Percentiles rank a stretch among this genome's conserved stretches.
Conservation (phyloP, 2,888 invertebrate genomes). For the Agrochola macilenta region DNA sequence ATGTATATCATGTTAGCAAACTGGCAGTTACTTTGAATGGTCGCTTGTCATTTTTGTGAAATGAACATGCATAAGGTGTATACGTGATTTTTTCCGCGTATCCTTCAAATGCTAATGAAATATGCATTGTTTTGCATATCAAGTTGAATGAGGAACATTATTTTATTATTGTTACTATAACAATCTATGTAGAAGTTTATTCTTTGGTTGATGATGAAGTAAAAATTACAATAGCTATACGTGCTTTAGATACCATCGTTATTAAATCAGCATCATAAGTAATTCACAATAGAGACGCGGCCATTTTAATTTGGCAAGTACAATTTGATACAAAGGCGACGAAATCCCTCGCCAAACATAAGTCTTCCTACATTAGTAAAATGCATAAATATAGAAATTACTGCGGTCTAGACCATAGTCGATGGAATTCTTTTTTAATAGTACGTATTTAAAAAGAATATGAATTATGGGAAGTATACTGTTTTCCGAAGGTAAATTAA, state of each 20-base stretch:
- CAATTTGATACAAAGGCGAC: background rate
- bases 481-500: conserved; percentile 23
- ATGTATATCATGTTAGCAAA: conserved; percentile 20
- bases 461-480: background rate
- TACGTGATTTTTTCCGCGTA: conserved; percentile 44
- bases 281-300: background rate
- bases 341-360: background rate
- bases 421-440: conserved; percentile 16
- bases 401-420: background rate
- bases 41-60: conserved; percentile 55
- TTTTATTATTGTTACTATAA: conserved; percentile 16
- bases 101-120: conserved; percentile 42
- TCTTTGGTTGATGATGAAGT: background rate
- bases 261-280: background rate
- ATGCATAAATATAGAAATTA: conserved; percentile 39
- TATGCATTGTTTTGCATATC: conserved; percentile 55
- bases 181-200: conserved; percentile 18
- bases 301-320: conserved; percentile 21
- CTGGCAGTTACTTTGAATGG: conserved; percentile 47
- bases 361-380: conserved; percentile 8
- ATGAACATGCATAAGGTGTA: conserved; percentile 54
- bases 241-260: background rate
- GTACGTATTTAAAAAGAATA: too few relatives aligned
- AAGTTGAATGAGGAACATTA: conserved; percentile 42
- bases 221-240: background rate